phyloP scores from a whole-genome alignment of 2,113 vertebrate species.

The Trogon melanurus region DNA sequence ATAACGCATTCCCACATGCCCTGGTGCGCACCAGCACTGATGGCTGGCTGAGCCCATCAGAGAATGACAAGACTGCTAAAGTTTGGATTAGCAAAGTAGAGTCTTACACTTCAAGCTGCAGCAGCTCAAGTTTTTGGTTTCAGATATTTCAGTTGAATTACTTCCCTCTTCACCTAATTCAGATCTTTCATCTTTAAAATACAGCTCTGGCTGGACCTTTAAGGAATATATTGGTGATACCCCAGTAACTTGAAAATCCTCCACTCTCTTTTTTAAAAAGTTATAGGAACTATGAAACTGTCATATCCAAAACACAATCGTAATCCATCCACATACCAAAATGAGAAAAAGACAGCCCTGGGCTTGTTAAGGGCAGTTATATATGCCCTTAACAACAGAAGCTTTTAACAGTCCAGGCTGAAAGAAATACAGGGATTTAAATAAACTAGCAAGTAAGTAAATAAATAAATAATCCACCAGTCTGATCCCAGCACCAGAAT shows the following conservation, averaged over 20 bases:
- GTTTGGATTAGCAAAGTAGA: neutral
- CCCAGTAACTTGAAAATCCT: neutral
- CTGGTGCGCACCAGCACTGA: neutral
- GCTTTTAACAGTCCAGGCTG: neutral
- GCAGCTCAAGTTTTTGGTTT: neutral
- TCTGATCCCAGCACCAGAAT: constrained; percentile 23
- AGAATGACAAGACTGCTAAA: neutral
- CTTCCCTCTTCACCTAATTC: neutral
- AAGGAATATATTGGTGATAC: neutral
- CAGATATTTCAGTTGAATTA: neutral
- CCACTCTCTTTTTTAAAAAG: neutral
- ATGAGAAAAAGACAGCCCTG: neutral
- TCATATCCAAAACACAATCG: constrained; percentile 21
- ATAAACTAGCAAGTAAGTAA: neutral
- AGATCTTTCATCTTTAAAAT: neutral
- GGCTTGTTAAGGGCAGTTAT: neutral
- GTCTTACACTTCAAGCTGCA: neutral
- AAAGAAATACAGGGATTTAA: constrained; percentile 22
- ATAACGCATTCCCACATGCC: neutral
- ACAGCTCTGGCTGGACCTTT: neutral
- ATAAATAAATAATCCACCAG: constrained; percentile 1
- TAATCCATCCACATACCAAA: neutral
- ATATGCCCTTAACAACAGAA: neutral
- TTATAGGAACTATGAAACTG: neutral
- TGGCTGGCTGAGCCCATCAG: neutral